Conservation (phyloP, 2,113 vertebrate species). For the Choloepus hoffmanni region DNA sequence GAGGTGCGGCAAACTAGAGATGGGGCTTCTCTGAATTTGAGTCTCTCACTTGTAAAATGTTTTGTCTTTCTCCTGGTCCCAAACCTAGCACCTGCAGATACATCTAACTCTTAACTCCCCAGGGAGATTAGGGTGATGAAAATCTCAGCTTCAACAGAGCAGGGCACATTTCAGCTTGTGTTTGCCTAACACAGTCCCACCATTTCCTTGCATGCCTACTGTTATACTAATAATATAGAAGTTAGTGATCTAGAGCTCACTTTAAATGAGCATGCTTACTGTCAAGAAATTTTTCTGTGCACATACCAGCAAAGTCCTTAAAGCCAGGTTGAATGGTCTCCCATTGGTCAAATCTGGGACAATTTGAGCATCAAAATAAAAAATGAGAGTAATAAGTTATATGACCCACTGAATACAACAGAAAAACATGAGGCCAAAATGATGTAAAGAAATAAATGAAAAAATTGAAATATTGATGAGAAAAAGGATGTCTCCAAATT, state of each 20-base stretch:
- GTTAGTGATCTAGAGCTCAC: background rate
- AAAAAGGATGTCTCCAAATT: background rate
- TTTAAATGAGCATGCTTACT: background rate
- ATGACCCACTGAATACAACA: background rate
- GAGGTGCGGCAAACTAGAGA: background rate
- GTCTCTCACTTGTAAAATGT: background rate
- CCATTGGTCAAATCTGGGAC: background rate
- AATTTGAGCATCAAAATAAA: background rate
- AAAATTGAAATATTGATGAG: background rate
- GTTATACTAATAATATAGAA: background rate
- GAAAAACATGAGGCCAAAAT: background rate
- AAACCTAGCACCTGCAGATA: background rate
- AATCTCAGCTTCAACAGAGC: background rate
- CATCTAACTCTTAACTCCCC: constrained; percentile 9
- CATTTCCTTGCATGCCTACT: background rate
- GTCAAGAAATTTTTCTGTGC: background rate
- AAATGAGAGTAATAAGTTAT: background rate
- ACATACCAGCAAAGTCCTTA: background rate
- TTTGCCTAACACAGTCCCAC: background rate
- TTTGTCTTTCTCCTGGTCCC: background rate
- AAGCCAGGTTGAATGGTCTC: background rate
- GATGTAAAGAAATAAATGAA: background rate
- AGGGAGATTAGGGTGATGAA: background rate
- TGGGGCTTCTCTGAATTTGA: background rate
- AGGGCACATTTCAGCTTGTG: background rate